Evolutionary conservation across 1,140 invertebrate species (phyloP).

Genomic region (Heliothis virescens): DNA sequence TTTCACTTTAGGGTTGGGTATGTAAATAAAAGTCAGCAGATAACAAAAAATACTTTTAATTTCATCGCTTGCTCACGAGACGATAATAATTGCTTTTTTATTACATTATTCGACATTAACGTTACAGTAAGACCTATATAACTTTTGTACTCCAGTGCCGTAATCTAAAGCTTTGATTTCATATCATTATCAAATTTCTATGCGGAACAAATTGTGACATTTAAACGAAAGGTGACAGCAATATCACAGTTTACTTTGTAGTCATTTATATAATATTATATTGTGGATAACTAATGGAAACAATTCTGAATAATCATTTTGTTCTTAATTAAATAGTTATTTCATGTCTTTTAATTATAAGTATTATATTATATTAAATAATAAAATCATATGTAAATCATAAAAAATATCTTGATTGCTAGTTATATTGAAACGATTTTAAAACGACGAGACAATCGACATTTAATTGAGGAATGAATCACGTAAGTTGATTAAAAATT

Average conservation of each 20-base stretch:
- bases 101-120: conserved; percentile 45
- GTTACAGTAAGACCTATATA: conserved; percentile 61
- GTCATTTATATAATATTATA: conserved; percentile 15
- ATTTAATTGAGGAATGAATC: conserved; percentile 21
- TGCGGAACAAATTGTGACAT: conserved; percentile 35
- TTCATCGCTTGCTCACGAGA: conserved; percentile 64
- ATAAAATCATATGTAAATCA: conserved; percentile 41
- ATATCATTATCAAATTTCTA: conserved; percentile 46
- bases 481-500: conserved; percentile 1
- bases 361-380: conserved; percentile 7
- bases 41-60: conserved; percentile 76
- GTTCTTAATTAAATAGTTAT: conserved; percentile 43
- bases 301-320: conserved; percentile 26
- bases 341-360: conserved; percentile 41
- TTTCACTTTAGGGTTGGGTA: not conserved
- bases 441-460: conserved; percentile 9
- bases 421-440: conserved; percentile 38
- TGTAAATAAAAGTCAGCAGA: conserved; percentile 46
- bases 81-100: conserved; percentile 43
- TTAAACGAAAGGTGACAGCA: conserved; percentile 38
- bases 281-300: conserved; percentile 38
- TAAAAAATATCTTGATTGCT: conserved; percentile 38
- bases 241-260: conserved; percentile 48
- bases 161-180: conserved; percentile 46
- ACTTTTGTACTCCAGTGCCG: conserved; percentile 80